Conservation (phyloP, 2,888 invertebrate genomes). For the Acholoe squamosa region DNA sequence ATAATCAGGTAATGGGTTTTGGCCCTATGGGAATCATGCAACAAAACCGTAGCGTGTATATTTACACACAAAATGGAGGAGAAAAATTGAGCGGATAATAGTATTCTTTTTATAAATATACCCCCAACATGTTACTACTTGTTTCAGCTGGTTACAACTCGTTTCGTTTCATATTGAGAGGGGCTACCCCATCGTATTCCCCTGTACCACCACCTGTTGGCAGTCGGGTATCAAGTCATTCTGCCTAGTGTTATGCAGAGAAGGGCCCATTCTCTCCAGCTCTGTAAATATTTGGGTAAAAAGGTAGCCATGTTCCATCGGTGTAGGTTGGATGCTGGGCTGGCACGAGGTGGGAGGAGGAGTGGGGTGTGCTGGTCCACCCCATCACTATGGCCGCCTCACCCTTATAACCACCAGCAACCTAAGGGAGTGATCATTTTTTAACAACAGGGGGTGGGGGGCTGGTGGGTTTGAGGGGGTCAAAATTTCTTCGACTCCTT, state of each 20-base stretch:
- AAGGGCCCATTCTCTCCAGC: background rate
- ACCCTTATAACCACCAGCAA: background rate
- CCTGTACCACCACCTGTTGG: background rate
- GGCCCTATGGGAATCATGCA: too few relatives aligned
- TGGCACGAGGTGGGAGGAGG: background rate
- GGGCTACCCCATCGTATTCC: background rate
- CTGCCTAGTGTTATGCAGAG: conserved; percentile 25
- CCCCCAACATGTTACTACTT: background rate
- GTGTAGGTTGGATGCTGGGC: background rate
- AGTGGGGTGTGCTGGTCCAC: background rate
- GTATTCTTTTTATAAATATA: too few relatives aligned
- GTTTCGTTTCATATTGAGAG: background rate
- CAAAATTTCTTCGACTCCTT: too few relatives aligned
- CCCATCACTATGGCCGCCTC: background rate
- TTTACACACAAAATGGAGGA: too few relatives aligned
- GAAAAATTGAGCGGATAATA: too few relatives aligned
- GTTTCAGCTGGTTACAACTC: conserved; percentile 11
- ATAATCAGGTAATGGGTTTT: too few relatives aligned
- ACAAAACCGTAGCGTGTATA: too few relatives aligned
- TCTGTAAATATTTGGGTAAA: conserved; percentile 41
- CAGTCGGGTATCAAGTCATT: background rate
- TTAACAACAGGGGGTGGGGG: too few relatives aligned
- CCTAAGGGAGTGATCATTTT: too few relatives aligned
- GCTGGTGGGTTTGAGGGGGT: too few relatives aligned
- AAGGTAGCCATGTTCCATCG: background rate